A percentile compares a stretch with the other conserved stretches of the same genome.
Evolutionary conservation across 2,113 vertebrate species (phyloP).

Genomic region (Cephalopholis sonnerati): DNA sequence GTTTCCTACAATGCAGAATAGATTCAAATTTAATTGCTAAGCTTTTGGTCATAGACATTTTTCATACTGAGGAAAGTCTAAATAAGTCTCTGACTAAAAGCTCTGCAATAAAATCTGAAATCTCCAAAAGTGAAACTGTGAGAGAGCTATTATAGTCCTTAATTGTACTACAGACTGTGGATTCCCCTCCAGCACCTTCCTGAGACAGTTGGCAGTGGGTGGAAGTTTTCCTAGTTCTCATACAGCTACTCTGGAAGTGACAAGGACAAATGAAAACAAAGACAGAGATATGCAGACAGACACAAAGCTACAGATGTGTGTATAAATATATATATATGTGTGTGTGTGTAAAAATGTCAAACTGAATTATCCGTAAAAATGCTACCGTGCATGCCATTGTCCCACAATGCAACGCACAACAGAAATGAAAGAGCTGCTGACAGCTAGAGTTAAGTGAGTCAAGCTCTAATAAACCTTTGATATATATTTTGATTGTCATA

Average conservation of each 20-base stretch:
- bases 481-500: neutral
- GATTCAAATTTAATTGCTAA: constrained; percentile 43
- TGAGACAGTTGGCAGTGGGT: neutral
- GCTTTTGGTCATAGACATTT: constrained; percentile 41
- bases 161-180: constrained; percentile 10
- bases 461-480: neutral
- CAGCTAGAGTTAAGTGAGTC: neutral
- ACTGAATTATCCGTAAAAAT: neutral
- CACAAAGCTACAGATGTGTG: neutral
- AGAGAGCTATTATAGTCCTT: constrained; percentile 10
- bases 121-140: constrained; percentile 24
- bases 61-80: constrained; percentile 31
- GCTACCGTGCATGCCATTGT: neutral
- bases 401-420: neutral
- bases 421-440: neutral
- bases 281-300: neutral
- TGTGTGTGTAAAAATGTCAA: neutral
- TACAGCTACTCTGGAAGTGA: neutral
- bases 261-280: constrained; percentile 15
- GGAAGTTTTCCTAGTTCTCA: neutral
- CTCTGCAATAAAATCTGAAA: constrained; percentile 32
- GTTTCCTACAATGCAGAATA: constrained; percentile 20
- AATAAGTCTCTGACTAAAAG: constrained; percentile 38
- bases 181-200: constrained; percentile 18
- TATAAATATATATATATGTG: neutral